Evolutionary conservation across 2,888 invertebrate species (phyloP).

Genomic region (Ophion obscuratus): DNA sequence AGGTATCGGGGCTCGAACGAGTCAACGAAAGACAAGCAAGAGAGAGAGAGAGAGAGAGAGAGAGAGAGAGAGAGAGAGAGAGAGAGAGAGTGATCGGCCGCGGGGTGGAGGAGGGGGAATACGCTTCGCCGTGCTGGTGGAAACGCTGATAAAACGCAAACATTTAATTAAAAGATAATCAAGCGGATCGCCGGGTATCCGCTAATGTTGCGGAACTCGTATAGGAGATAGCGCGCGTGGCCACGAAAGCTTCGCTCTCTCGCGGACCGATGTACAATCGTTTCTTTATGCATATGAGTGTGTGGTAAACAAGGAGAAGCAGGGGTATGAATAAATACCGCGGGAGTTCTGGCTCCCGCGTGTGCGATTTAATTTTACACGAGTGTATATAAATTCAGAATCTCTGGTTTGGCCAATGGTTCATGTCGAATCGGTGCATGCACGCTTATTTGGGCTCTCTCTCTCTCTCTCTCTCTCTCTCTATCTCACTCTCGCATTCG

Average conservation of each 20-base stretch:
- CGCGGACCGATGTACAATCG: constrained; percentile 77
- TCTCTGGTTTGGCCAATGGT: constrained; percentile 69
- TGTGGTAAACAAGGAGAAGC: constrained; percentile 63
- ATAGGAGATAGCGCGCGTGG: constrained; percentile 49
- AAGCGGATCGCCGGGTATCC: constrained; percentile 75
- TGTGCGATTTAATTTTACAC: constrained; percentile 80
- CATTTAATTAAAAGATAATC: constrained; percentile 83
- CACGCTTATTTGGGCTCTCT: too few species aligned
- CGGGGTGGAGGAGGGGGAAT: too few species aligned
- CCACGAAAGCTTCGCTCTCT: constrained; percentile 57
- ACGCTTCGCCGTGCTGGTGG: constrained; percentile 43
- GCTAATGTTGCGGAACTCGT: constrained; percentile 66
- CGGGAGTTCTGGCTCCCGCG: constrained; percentile 31
- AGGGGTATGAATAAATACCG: neutral
- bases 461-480: constrained; percentile 30
- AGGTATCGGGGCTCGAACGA: constrained; percentile 61
- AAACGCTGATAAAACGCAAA: constrained; percentile 80
- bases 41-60: constrained; percentile 1
- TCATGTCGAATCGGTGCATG: constrained; percentile 39
- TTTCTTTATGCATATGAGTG: constrained; percentile 80
- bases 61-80: constrained; percentile 9
- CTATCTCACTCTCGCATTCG: neutral
- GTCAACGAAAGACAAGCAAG: constrained; percentile 36
- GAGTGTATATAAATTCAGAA: constrained; percentile 79
- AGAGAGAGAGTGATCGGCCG: constrained; percentile 19